phyloP scores from a whole-genome alignment of 53 echinoderm and acorn worm species.

The Temnopleurus reevesii region DNA sequence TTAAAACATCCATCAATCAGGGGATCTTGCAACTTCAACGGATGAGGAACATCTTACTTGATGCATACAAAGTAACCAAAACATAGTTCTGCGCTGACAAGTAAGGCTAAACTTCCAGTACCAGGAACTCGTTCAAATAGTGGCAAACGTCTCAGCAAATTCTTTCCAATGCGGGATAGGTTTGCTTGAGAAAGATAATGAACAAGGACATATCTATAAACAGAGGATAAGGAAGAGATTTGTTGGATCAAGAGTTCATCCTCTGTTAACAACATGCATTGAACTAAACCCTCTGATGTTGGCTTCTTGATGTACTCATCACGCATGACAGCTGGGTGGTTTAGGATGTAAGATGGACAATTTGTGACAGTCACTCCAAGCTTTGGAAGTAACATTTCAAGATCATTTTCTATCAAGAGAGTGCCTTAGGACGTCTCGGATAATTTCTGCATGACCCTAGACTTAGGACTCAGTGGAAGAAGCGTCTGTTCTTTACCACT shows the following conservation, averaged over 20 bases:
- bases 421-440: neutral
- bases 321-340: neutral
- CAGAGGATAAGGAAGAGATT: neutral
- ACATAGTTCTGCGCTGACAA: neutral
- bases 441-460: neutral
- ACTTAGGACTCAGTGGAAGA: neutral
- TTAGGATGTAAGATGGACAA: neutral
- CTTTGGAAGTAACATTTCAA: neutral
- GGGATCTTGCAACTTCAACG: neutral
- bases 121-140: neutral
- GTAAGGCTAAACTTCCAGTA: neutral
- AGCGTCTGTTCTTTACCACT: neutral
- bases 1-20: constrained; percentile 18
- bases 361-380: constrained; percentile 1
- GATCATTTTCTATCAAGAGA: neutral
- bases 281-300: constrained; percentile 24
- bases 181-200: constrained; percentile 1
- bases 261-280: neutral
- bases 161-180: neutral
- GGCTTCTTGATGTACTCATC: constrained; percentile 24
- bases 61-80: neutral
- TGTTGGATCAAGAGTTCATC: neutral
- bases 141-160: neutral
- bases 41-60: neutral
- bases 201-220: neutral